Evolutionary conservation across 2,113 vertebrate species (phyloP).

Genomic region (Sebastes fasciatus): DNA sequence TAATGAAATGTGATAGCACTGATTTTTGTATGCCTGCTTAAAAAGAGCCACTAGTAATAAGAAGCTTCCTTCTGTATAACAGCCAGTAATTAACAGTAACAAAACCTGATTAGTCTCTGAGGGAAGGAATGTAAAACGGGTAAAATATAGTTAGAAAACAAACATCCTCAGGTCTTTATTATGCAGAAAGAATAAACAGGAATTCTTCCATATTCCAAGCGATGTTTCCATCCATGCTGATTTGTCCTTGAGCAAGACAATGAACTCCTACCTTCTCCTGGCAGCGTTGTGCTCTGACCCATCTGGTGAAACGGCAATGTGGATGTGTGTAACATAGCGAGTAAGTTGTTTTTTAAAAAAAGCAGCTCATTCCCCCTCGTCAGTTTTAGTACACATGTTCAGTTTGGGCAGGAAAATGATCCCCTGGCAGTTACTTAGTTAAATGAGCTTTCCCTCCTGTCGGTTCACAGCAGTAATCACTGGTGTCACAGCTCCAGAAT

Average conservation of each 20-base stretch:
- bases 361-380: conserved; percentile 8
- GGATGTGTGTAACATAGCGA: conserved; percentile 6
- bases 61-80: not conserved
- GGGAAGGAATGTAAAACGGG: conserved; percentile 33
- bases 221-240: conserved; percentile 25
- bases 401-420: conserved; percentile 29
- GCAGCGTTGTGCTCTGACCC: conserved; percentile 42
- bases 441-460: conserved; percentile 62
- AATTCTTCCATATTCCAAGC: conserved; percentile 31
- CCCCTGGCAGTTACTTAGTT: conserved; percentile 48
- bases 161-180: conserved; percentile 44
- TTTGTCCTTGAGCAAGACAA: conserved; percentile 54
- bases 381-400: conserved; percentile 35
- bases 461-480: conserved; percentile 44
- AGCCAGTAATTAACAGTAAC: conserved; percentile 47
- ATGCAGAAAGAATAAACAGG: conserved; percentile 22
- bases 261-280: conserved; percentile 56
- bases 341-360: conserved; percentile 3
- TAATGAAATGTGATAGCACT: conserved; percentile 1
- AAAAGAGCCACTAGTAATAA: conserved; percentile 17
- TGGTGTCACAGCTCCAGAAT: conserved; percentile 55
- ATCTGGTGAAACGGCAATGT: conserved; percentile 28
- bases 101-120: conserved; percentile 39
- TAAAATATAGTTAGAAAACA: conserved; percentile 37
- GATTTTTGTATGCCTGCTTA: not conserved